Percentiles rank a stretch among this genome's conserved stretches.
These are phyloP conservation scores for Petaurus breviceps DNA, from an alignment of 2,113 vertebrate genomes.

Conservation along the genomic window DNA sequence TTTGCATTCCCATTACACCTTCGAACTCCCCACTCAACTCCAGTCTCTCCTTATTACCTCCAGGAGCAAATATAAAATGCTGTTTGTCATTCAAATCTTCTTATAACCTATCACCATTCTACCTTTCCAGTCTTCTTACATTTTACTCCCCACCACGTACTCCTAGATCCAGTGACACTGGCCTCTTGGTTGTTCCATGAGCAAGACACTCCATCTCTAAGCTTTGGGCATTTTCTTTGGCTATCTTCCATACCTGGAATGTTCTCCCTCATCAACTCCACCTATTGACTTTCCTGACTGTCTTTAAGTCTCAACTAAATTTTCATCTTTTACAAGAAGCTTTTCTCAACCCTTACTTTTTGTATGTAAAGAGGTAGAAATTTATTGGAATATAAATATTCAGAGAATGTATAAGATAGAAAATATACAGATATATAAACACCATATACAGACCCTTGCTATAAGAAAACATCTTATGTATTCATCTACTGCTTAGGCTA, in stretches of 20 bases:
- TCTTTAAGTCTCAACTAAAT: background rate
- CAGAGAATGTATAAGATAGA: constrained; percentile 86
- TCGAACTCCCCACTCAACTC: background rate
- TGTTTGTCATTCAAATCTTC: background rate
- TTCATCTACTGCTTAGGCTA: constrained; percentile 85
- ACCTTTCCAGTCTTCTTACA: background rate
- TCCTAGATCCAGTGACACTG: background rate
- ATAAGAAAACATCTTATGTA: constrained; percentile 86
- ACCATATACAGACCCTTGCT: constrained; percentile 88
- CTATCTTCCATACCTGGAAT: background rate
- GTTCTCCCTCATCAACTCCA: background rate
- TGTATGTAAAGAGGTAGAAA: constrained; percentile 87
- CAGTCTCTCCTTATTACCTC: background rate
- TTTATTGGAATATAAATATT: constrained; percentile 92
- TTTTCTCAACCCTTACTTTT: background rate
- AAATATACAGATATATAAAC: too few species aligned
- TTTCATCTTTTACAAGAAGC: background rate
- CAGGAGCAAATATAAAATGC: background rate
- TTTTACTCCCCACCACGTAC: background rate
- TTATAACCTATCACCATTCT: background rate
- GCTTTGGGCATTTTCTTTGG: background rate
- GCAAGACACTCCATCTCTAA: background rate
- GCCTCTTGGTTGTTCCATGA: background rate
- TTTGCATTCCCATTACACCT: too few species aligned
- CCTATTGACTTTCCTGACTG: background rate